phyloP scores from a whole-genome alignment of 92 coral and sea anemone species.

The Porites divaricata region DNA sequence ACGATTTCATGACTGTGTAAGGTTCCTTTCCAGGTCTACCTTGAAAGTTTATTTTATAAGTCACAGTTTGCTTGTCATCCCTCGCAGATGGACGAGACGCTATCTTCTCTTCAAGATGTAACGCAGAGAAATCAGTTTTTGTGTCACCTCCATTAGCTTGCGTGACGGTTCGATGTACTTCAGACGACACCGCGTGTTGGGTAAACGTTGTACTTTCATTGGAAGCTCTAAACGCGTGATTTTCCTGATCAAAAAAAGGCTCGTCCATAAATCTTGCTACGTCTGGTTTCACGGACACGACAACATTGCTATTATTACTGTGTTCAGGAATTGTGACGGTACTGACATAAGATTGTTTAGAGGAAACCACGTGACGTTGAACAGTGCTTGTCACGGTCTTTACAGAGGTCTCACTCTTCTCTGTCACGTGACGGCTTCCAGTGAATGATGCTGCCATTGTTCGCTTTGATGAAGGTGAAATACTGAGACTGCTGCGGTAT shows the following conservation, averaged over 20 bases:
- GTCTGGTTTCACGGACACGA: slow-evolving; percentile 36
- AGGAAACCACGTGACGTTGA: slow-evolving; percentile 22
- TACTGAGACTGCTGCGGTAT: slow-evolving; percentile 44
- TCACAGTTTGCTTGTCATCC: slow-evolving; percentile 14
- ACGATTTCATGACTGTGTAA: slow-evolving; percentile 31
- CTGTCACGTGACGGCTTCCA: slow-evolving; percentile 31
- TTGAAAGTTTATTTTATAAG: slow-evolving; percentile 35
- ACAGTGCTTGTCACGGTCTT: slow-evolving; percentile 21
- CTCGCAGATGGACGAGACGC: slow-evolving; percentile 13
- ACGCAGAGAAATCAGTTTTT: slow-evolving; percentile 7
- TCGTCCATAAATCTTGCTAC: slow-evolving; percentile 6
- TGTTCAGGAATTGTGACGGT: slow-evolving; percentile 42
- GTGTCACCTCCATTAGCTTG: slow-evolving; percentile 28
- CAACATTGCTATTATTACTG: slow-evolving; percentile 18
- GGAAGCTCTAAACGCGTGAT: slow-evolving; percentile 30
- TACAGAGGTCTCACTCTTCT: slow-evolving; percentile 24
- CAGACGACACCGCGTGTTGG: slow-evolving; percentile 21
- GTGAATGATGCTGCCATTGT: slow-evolving; percentile 40
- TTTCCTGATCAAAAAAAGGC: slow-evolving; percentile 18
- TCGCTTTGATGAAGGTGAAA: slow-evolving; percentile 29
- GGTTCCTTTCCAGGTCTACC: slow-evolving; percentile 22
- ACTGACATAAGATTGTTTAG: slow-evolving; percentile 44
- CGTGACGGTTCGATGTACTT: slow-evolving; percentile 35
- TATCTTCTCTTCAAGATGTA: slow-evolving; percentile 32
- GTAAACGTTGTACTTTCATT: slow-evolving; percentile 38